Conservation (phyloP, 2,888 invertebrate species). For the Oscheius sp. region DNA sequence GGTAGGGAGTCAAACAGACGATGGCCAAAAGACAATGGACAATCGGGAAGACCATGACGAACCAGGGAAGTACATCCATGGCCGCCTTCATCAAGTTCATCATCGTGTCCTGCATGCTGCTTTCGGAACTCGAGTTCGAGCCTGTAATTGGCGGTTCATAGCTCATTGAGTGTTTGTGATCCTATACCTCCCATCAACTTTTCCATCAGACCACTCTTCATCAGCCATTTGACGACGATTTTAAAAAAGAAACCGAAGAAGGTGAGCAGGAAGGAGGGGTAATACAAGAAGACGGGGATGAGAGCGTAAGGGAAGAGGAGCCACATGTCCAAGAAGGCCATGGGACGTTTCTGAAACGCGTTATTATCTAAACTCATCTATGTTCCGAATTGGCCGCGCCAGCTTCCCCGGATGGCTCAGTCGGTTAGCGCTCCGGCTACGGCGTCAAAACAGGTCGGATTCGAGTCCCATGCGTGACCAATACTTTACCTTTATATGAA, state of each 20-base stretch:
- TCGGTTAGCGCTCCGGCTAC: too few relatives aligned
- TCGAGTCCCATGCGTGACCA: too few relatives aligned
- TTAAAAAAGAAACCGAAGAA: conserved; percentile 48
- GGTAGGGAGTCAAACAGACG: conserved; percentile 49
- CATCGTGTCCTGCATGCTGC: conserved; percentile 3
- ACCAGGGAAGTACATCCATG: conserved; percentile 54
- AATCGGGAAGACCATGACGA: conserved; percentile 57
- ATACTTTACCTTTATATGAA: too few relatives aligned
- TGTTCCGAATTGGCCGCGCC: too few relatives aligned
- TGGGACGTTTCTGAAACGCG: conserved; percentile 42
- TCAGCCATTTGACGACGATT: conserved; percentile 44
- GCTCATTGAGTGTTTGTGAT: too few relatives aligned
- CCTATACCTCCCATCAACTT: conserved; percentile 23
- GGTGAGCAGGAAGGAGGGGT: conserved; percentile 54
- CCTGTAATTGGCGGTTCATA: too few relatives aligned
- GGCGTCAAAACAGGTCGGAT: too few relatives aligned
- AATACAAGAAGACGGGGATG: conserved; percentile 53
- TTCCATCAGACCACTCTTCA: conserved; percentile 41
- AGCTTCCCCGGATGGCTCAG: too few relatives aligned
- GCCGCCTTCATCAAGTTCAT: conserved; percentile 49
- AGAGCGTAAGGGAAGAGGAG: conserved; percentile 50
- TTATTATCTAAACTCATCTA: too few relatives aligned
- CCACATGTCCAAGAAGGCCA: conserved; percentile 58
- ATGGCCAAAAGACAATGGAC: conserved; percentile 51
- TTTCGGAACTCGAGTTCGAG: neutral